phyloP scores from a whole-genome alignment of 2,797 vertebrate genomes.

The Helostoma temminkii region DNA sequence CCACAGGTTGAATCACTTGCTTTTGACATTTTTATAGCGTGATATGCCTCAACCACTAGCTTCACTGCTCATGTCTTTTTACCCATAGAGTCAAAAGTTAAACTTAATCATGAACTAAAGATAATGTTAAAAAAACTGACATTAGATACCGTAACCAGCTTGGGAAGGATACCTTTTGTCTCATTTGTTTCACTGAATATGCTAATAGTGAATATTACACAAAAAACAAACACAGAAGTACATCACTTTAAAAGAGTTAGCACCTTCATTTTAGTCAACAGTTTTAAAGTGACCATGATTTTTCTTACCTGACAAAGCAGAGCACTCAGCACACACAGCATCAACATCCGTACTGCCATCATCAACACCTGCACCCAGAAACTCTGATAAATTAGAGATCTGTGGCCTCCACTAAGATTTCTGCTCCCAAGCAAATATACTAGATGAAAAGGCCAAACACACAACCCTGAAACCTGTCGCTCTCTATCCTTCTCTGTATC shows the following conservation, averaged over 20 bases:
- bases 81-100: neutral
- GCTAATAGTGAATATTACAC: neutral
- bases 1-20: slow-evolving; percentile 4
- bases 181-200: neutral
- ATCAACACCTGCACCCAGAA: slow-evolving; percentile 53
- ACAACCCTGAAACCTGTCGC: slow-evolving; percentile 42
- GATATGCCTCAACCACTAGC: neutral
- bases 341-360: slow-evolving; percentile 74
- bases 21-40: slow-evolving; percentile 4
- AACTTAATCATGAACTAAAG: neutral
- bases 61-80: neutral
- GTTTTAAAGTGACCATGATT: neutral
- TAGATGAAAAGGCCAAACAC: slow-evolving; percentile 49
- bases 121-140: neutral
- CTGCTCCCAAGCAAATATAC: slow-evolving; percentile 35
- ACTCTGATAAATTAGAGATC: slow-evolving; percentile 42
- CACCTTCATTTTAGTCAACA: neutral
- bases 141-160: neutral
- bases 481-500: slow-evolving; percentile 46
- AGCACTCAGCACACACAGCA: slow-evolving; percentile 62
- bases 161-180: neutral
- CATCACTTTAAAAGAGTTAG: neutral
- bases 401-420: slow-evolving; percentile 9
- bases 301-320: slow-evolving; percentile 76
- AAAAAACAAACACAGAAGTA: neutral